These are phyloP conservation scores for Mimachlamys varia DNA, from an alignment of 2,888 invertebrate species.

Conservation along the genomic window DNA sequence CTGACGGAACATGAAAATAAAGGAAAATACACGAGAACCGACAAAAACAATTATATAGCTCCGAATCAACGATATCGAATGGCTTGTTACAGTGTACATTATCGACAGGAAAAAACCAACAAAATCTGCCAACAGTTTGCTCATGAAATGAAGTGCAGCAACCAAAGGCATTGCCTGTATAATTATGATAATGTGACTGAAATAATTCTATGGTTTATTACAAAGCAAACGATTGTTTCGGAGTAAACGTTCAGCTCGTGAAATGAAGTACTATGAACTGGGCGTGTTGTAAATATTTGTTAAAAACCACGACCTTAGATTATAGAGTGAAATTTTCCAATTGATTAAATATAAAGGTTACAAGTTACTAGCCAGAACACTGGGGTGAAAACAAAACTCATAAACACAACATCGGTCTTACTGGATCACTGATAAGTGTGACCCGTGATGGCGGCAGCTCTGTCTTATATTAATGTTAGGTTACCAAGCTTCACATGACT, in stretches of 20 bases:
- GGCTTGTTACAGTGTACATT: neutral
- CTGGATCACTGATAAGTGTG: neutral
- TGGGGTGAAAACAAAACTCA: neutral
- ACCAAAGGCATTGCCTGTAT: neutral
- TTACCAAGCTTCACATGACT: too few relatives aligned
- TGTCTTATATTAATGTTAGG: too few relatives aligned
- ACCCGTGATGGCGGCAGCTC: neutral
- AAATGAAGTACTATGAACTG: constrained; percentile 3
- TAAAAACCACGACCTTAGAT: neutral
- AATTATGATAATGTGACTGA: constrained; percentile 24
- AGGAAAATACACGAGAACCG: too few relatives aligned
- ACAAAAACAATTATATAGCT: neutral
- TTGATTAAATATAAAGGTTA: constrained; percentile 5
- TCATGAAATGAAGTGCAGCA: constrained; percentile 31
- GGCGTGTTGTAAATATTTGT: neutral
- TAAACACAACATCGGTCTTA: neutral
- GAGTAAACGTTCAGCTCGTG: neutral
- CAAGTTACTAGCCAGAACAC: neutral
- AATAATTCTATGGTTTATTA: neutral
- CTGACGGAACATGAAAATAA: too few relatives aligned
- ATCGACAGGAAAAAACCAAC: neutral
- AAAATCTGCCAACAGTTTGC: neutral
- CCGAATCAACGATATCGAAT: neutral
- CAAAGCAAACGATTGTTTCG: neutral
- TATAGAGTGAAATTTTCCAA: neutral